A percentile compares a stretch with the other conserved stretches of the same genome.
These are phyloP conservation scores for Cebus imitator DNA, from an alignment of 2,113 vertebrate species.

Conservation along the genomic window DNA sequence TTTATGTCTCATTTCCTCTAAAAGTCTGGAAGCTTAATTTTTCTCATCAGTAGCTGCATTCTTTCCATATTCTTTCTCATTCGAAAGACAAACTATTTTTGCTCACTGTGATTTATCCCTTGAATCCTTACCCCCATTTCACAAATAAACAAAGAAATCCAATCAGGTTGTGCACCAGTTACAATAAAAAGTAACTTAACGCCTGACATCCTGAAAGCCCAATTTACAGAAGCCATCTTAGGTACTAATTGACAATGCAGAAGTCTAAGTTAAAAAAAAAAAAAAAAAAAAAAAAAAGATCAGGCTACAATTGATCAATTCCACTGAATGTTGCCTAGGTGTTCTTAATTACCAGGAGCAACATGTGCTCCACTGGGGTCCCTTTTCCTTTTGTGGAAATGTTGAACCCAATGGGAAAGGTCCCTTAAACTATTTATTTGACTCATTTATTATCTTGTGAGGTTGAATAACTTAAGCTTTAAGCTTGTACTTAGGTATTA, in stretches of 20 bases:
- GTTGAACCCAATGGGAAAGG: background rate
- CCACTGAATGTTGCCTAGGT: background rate
- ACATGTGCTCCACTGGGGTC: background rate
- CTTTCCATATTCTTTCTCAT: background rate
- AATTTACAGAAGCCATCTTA: constrained; percentile 2
- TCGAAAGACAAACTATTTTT: background rate
- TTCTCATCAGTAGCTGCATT: background rate
- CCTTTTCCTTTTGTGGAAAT: constrained; percentile 1
- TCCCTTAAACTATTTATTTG: constrained; percentile 22
- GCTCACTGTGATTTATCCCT: background rate
- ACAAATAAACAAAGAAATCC: constrained; percentile 5
- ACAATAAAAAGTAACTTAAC: constrained; percentile 3
- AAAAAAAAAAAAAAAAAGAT: background rate
- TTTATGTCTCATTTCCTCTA: background rate
- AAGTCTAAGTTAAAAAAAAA: background rate
- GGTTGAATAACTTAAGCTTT: background rate
- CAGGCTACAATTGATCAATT: background rate
- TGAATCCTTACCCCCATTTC: background rate
- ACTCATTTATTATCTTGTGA: background rate
- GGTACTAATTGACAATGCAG: background rate
- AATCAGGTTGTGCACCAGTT: background rate
- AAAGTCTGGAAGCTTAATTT: background rate
- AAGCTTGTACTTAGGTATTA: background rate
- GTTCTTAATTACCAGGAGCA: background rate
- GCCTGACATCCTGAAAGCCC: background rate